These are phyloP conservation scores for Mormyrus proboscirostris DNA, from an alignment of 2,797 vertebrate genomes.

Conservation along the genomic window DNA sequence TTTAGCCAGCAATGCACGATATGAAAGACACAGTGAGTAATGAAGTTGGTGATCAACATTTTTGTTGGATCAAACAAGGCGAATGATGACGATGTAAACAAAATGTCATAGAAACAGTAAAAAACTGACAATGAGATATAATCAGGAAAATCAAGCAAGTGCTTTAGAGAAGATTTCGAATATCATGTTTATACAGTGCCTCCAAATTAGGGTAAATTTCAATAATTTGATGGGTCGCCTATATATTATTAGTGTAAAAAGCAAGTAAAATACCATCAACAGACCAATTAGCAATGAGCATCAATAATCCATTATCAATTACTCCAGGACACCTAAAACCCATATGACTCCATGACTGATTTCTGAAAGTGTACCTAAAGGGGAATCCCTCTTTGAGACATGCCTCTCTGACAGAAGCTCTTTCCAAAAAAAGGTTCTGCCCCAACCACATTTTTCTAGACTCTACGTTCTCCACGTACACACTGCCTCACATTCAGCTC, in stretches of 20 bases:
- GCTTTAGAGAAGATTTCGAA: not conserved
- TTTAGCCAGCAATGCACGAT: constrained; percentile 2
- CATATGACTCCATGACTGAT: not conserved
- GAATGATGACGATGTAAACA: not conserved
- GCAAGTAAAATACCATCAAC: not conserved
- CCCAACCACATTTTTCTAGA: not conserved
- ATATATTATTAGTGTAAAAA: not conserved
- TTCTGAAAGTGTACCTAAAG: not conserved
- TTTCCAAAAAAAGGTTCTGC: not conserved
- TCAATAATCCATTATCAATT: not conserved
- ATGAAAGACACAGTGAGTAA: not conserved
- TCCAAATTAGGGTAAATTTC: not conserved
- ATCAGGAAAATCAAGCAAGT: constrained; percentile 8
- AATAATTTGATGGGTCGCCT: not conserved
- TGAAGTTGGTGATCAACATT: not conserved
- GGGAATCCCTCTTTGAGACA: not conserved
- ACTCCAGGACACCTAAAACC: not conserved
- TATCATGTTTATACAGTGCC: not conserved
- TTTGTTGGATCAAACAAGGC: not conserved
- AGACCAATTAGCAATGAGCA: not conserved
- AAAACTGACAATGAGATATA: not conserved
- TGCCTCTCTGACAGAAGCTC: not conserved
- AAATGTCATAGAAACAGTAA: not conserved
- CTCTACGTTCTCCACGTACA: not conserved
- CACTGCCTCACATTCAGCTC: not conserved